Evolutionary conservation across 1,140 invertebrate species (phyloP), one percentile per base, ranked within the genome.

Genomic region (Bombus waltoni): DNA sequence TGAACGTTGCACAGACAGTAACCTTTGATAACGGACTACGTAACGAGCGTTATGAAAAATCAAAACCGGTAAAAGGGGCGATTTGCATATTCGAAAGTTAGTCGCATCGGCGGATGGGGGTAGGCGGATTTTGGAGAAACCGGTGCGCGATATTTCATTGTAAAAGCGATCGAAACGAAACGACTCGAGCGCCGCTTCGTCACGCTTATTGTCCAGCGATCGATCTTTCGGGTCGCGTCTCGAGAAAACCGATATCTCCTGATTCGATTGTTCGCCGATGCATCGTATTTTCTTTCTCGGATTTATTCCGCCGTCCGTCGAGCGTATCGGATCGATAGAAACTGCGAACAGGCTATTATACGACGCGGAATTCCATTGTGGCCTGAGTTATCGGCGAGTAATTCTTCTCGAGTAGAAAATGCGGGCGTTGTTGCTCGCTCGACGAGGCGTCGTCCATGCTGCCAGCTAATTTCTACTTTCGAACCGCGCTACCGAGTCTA

Each of bases 241-340:
- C 76, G 66, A 44, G 53, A 74, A 74, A 89, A 76, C 32, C 59
- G 66, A 87, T 89, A 77, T 77, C 74, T 80, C 44, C 66, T 59
- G 72, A 42, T 81, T 87, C 85, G 80, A 85, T 80, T 62, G 72
- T 82, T 84, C 53, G 66, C 62, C 66, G 78, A 78, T 72, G 83
- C 65, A 42, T 77, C 76, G 59, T 89, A 83, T 81, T 84, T 87
- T 72, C 73, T 74, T 65, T 15, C n/a, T 57, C 28, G 18, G 68
- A 90, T 89, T 90, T 87, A 87, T 71, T 59, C 57, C 73, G 57
- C 42, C 66, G 88, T 66, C 65, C 85, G 65, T 47, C 65, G 68
- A 87, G 66, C 85, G 81, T 90, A 73, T 90, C 85, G 74, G 42
- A 85, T 87, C 82, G 88, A 90, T 90, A 87, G 70, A 85, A 85